phyloP scores from a whole-genome alignment of 2,113 vertebrate species.

The Fregetta grallaria region DNA sequence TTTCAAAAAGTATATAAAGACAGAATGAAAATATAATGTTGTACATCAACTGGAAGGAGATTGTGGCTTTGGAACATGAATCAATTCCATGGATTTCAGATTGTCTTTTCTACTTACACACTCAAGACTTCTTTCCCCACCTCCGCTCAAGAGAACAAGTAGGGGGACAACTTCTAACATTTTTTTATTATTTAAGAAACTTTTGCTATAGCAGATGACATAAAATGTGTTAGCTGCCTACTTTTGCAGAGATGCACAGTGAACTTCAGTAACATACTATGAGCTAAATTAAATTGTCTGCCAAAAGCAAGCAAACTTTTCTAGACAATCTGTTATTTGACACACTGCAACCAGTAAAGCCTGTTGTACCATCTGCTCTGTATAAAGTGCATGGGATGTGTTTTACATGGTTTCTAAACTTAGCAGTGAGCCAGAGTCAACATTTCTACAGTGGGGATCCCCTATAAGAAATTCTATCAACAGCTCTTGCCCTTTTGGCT shows the following conservation, averaged over 20 bases:
- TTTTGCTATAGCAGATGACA: constrained; percentile 28
- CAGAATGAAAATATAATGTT: not conserved
- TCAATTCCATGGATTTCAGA: not conserved
- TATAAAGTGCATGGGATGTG: not conserved
- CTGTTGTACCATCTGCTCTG: constrained; percentile 64
- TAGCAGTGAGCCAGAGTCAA: not conserved
- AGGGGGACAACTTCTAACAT: constrained; percentile 9
- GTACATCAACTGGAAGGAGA: not conserved
- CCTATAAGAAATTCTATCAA: not conserved
- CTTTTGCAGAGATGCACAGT: not conserved
- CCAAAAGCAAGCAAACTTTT: constrained; percentile 50
- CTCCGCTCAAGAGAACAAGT: not conserved
- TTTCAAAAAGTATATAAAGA: not conserved
- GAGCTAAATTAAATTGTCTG: constrained; percentile 10
- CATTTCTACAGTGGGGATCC: constrained; percentile 14
- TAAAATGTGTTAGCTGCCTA: constrained; percentile 35
- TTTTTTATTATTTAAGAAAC: constrained; percentile 26
- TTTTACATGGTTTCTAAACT: constrained; percentile 39
- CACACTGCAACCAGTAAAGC: constrained; percentile 58
- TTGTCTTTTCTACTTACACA: not conserved
- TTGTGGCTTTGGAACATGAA: not conserved
- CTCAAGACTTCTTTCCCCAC: not conserved
- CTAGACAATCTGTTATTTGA: constrained; percentile 69
- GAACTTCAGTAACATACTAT: not conserved
- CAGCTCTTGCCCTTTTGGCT: not conserved